Evolutionary conservation across 2,888 invertebrate species (phyloP).

Genomic region (Drosophila cognata): DNA sequence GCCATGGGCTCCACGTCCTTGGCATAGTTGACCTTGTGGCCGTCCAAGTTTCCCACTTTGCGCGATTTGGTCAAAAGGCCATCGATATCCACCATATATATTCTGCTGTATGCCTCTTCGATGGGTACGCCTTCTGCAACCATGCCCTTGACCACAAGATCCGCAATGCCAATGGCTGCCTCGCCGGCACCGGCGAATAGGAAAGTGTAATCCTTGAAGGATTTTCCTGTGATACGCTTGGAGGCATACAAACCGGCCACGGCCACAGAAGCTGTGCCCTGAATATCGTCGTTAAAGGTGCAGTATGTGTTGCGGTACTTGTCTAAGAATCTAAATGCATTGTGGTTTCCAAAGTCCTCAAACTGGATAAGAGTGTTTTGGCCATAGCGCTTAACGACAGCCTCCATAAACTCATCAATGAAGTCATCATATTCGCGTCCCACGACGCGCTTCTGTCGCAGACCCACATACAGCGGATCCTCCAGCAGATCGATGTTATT

Average conservation of each 20-base stretch:
- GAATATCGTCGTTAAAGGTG: conserved; percentile 99
- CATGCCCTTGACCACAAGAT: conserved; percentile 95
- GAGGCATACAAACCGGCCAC: conserved; percentile 92
- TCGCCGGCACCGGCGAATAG: conserved; percentile 96
- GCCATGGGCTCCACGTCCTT: conserved; percentile 92
- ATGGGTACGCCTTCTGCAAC: conserved; percentile 88
- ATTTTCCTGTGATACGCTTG: conserved; percentile 86
- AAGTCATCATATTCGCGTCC: conserved; percentile 96
- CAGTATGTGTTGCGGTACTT: conserved; percentile 96
- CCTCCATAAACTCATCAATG: conserved; percentile 98
- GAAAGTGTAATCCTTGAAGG: conserved; percentile 94
- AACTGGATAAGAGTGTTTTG: conserved; percentile 95
- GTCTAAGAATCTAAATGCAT: conserved; percentile 97
- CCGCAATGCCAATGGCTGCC: conserved; percentile 97
- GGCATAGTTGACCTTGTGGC: conserved; percentile 90
- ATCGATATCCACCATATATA: conserved; percentile 98
- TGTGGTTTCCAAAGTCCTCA: conserved; percentile 98
- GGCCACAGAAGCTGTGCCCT: conserved; percentile 98
- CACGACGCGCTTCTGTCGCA: conserved; percentile 92
- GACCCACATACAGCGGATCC: conserved; percentile 97
- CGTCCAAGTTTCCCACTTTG: conserved; percentile 88
- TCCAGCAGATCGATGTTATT: conserved; percentile 94
- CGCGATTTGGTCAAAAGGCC: conserved; percentile 92
- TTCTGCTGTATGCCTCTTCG: conserved; percentile 92
- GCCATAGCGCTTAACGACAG: conserved; percentile 93